phyloP scores from a whole-genome alignment of 2,888 invertebrate species.

The Incurvaria masculella region DNA sequence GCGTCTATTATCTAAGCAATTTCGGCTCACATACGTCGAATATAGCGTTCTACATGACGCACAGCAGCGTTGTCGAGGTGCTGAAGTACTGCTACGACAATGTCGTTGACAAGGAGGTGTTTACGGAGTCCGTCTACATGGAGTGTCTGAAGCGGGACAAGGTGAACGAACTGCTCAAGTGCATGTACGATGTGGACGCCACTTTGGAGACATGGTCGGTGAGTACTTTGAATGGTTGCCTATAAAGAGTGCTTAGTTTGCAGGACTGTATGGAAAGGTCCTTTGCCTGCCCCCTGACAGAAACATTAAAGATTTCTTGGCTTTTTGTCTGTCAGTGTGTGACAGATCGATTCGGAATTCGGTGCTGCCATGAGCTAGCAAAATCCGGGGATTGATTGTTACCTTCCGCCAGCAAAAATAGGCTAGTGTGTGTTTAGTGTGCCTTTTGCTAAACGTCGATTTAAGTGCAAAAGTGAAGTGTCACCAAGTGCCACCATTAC shows the following conservation, averaged over 20 bases:
- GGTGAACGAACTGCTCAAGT: constrained; percentile 57
- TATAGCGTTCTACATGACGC: constrained; percentile 72
- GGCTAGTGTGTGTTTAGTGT: too few relatives aligned
- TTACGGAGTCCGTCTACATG: constrained; percentile 69
- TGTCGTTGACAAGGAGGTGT: constrained; percentile 64
- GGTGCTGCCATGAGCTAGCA: too few relatives aligned
- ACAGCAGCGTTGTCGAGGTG: constrained; percentile 66
- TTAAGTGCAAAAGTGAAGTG: too few relatives aligned
- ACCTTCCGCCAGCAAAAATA: too few relatives aligned
- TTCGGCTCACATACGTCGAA: constrained; percentile 76
- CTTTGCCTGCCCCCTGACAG: too few relatives aligned
- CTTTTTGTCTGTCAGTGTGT: too few relatives aligned
- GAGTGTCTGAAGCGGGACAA: constrained; percentile 64
- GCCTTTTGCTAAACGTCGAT: too few relatives aligned
- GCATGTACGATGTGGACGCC: constrained; percentile 63
- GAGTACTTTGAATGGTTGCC: constrained; percentile 18
- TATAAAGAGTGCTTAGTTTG: background rate
- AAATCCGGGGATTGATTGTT: too few relatives aligned
- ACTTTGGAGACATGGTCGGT: constrained; percentile 69
- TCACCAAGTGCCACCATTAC: too few relatives aligned
- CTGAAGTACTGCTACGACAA: constrained; percentile 68
- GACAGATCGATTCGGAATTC: too few relatives aligned
- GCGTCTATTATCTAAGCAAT: constrained; percentile 73
- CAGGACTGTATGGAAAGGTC: too few relatives aligned
- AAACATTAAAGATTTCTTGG: background rate